Percentiles rank a stretch among this genome's conserved stretches.
phyloP scores from a whole-genome alignment of 2,888 invertebrate genomes.

The Polydrusus pterygomalis region DNA sequence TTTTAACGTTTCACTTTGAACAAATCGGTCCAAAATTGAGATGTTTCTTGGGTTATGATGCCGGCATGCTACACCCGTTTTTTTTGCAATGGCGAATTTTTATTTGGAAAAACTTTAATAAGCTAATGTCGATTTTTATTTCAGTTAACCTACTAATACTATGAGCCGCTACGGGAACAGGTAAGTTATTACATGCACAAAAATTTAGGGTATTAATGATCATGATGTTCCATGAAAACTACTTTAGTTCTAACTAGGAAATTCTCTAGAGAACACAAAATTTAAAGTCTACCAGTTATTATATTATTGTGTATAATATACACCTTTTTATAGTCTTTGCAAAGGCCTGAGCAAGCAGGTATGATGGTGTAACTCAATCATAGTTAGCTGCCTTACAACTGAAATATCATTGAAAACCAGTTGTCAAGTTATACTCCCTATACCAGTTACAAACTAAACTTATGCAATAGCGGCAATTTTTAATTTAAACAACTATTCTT shows the following conservation, averaged over 20 bases:
- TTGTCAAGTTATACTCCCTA: too few relatives aligned
- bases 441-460: too few relatives aligned
- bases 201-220: background rate
- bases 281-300: too few relatives aligned
- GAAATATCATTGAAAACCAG: too few relatives aligned
- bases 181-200: background rate
- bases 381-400: too few relatives aligned
- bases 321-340: too few relatives aligned
- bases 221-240: background rate
- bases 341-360: too few relatives aligned
- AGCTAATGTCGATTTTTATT: conserved; percentile 13
- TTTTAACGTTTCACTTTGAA: background rate
- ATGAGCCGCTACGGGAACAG: conserved; percentile 11
- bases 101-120: background rate
- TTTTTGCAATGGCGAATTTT: conserved; percentile 10
- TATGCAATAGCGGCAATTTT: too few relatives aligned
- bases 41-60: background rate
- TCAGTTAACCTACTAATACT: conserved; percentile 8
- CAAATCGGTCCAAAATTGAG: background rate
- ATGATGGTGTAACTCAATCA: too few relatives aligned
- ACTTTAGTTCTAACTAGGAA: too few relatives aligned
- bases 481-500: background rate
- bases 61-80: conserved; percentile 1
- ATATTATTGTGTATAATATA: too few relatives aligned
- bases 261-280: too few relatives aligned